Evolutionary conservation across 2,888 invertebrate species (phyloP).

Genomic region (Chloromyia formosa): DNA sequence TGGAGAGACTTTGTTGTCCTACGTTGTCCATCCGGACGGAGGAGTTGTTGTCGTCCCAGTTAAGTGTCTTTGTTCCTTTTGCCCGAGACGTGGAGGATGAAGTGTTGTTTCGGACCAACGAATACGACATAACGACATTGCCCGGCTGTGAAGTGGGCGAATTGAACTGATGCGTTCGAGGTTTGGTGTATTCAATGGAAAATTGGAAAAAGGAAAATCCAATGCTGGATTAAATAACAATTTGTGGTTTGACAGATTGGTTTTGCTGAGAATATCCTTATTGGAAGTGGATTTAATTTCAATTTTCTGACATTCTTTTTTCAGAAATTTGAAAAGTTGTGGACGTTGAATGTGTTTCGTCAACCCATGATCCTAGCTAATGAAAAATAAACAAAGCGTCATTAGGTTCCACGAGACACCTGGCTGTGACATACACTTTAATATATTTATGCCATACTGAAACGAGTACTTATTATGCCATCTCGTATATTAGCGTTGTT

Average conservation of each 20-base stretch:
- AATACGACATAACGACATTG: not conserved
- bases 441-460: too few relatives aligned
- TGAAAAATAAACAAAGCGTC: too few relatives aligned
- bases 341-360: too few relatives aligned
- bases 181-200: constrained; percentile 19
- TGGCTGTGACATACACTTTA: too few relatives aligned
- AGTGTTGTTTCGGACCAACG: not conserved
- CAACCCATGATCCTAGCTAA: too few relatives aligned
- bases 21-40: not conserved
- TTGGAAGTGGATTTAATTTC: constrained; percentile 20
- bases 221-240: constrained; percentile 37
- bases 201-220: constrained; percentile 12
- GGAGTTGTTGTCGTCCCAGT: constrained; percentile 7
- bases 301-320: constrained; percentile 25
- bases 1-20: too few relatives aligned
- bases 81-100: not conserved
- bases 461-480: too few relatives aligned
- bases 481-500: too few relatives aligned
- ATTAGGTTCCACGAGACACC: too few relatives aligned
- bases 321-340: too few relatives aligned
- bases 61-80: constrained; percentile 8
- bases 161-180: constrained; percentile 2
- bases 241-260: constrained; percentile 26
- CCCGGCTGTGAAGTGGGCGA: not conserved
- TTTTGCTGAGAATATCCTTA: constrained; percentile 8